A percentile compares a stretch with the other conserved stretches of the same genome.
These are phyloP conservation scores for Lamproptera curius DNA, from an alignment of 2,888 invertebrate species.

Conservation along the genomic window DNA sequence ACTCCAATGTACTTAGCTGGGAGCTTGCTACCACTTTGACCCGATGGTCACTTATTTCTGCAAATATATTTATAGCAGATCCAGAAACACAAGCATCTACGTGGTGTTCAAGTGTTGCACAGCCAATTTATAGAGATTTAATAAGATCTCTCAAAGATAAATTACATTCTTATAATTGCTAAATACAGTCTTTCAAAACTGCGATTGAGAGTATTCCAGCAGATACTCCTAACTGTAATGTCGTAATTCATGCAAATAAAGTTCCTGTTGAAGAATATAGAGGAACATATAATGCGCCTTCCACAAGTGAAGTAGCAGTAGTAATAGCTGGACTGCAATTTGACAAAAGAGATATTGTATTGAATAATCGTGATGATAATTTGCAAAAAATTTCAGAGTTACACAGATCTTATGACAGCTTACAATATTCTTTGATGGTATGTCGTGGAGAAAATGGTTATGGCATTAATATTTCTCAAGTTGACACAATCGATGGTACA, in stretches of 20 bases:
- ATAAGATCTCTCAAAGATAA: background rate
- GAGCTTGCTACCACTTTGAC: constrained; percentile 25
- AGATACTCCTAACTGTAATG: background rate
- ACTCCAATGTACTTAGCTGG: constrained; percentile 27
- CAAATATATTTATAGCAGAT: constrained; percentile 30
- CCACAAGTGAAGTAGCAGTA: constrained; percentile 31
- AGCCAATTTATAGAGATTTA: background rate
- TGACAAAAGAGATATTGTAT: constrained; percentile 31
- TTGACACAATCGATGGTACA: too few relatives aligned
- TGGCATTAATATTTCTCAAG: too few relatives aligned
- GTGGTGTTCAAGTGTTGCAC: too few relatives aligned
- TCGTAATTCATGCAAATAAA: too few relatives aligned
- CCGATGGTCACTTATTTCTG: constrained; percentile 28
- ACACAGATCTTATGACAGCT: too few relatives aligned
- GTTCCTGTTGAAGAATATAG: too few relatives aligned
- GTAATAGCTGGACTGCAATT: constrained; percentile 31
- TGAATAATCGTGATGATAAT: constrained; percentile 28
- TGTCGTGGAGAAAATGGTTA: constrained; percentile 31
- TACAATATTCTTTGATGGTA: too few relatives aligned
- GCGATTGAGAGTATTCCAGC: background rate
- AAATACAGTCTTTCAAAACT: too few relatives aligned
- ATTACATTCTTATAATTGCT: too few relatives aligned
- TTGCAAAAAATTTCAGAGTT: too few relatives aligned
- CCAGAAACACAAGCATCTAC: too few relatives aligned
- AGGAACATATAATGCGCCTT: constrained; percentile 31